Conservation (phyloP, 2,797 vertebrate genomes). For the Fratercula arctica region DNA sequence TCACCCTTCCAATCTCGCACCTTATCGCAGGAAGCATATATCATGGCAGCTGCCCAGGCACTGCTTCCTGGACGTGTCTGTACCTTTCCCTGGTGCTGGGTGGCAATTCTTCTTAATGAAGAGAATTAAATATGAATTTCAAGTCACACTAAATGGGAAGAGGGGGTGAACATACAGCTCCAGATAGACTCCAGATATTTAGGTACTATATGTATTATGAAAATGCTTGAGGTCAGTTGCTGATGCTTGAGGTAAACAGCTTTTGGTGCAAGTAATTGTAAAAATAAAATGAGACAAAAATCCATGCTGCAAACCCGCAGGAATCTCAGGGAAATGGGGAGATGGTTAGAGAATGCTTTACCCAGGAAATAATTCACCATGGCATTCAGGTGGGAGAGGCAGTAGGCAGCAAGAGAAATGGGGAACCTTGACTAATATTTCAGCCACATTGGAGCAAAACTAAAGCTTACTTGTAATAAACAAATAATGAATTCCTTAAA, state of each 20-base stretch:
- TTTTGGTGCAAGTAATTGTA: background rate
- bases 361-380: background rate
- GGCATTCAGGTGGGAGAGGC: background rate
- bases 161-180: background rate
- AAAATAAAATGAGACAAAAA: background rate
- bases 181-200: background rate
- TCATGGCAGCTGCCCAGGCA: background rate
- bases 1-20: background rate
- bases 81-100: background rate
- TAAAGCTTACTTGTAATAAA: background rate
- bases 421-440: background rate
- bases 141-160: background rate
- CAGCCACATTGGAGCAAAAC: background rate
- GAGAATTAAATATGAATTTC: background rate
- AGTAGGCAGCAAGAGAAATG: background rate
- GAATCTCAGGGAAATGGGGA: background rate
- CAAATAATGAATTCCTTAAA: background rate
- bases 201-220: rapidly evolving
- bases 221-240: background rate
- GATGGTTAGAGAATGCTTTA: background rate
- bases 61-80: rapidly evolving
- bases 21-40: background rate
- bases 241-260: background rate
- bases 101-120: background rate
- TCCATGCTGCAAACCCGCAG: background rate